A percentile compares a stretch with the other conserved stretches of the same genome.
These are phyloP conservation scores for Leucophenga varia DNA, from an alignment of 1,140 invertebrate genomes.

Conservation along the genomic window DNA sequence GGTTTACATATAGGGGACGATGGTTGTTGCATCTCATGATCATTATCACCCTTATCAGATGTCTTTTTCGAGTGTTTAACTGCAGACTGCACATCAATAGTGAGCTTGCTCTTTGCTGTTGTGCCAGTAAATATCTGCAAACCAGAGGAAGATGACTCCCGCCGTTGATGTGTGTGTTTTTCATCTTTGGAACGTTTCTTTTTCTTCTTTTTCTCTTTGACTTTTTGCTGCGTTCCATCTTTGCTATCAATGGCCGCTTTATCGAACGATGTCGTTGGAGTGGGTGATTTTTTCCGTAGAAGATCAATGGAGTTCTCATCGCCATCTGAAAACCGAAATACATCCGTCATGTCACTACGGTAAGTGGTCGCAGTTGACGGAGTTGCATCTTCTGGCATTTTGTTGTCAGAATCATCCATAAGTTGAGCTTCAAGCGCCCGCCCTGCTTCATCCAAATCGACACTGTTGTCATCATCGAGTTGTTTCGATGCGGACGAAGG, in stretches of 20 bases:
- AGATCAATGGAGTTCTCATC: slow-evolving; percentile 51
- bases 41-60: slow-evolving; percentile 18
- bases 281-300: slow-evolving; percentile 9
- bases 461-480: slow-evolving; percentile 72
- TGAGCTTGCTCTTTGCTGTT: slow-evolving; percentile 25
- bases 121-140: slow-evolving; percentile 18
- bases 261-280: slow-evolving; percentile 18
- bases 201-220: slow-evolving; percentile 79
- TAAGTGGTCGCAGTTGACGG: slow-evolving; percentile 49
- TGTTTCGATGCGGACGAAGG: slow-evolving; percentile 32
- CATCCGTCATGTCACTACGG: slow-evolving; percentile 52
- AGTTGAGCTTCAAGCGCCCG: slow-evolving; percentile 78
- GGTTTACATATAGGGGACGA: slow-evolving; percentile 45
- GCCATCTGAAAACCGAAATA: slow-evolving; percentile 59
- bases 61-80: slow-evolving; percentile 34
- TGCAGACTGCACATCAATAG: slow-evolving; percentile 46
- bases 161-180: slow-evolving; percentile 66
- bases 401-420: slow-evolving; percentile 62
- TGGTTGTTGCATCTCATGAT: slow-evolving; percentile 8
- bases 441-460: slow-evolving; percentile 76
- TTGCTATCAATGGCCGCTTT: slow-evolving; percentile 30
- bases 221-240: slow-evolving; percentile 55
- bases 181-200: slow-evolving; percentile 80
- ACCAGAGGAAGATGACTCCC: slow-evolving; percentile 64
- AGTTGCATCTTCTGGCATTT: slow-evolving; percentile 45